Conservation (phyloP, 2,888 invertebrate genomes). For the Acanthosepion pharaonis region DNA sequence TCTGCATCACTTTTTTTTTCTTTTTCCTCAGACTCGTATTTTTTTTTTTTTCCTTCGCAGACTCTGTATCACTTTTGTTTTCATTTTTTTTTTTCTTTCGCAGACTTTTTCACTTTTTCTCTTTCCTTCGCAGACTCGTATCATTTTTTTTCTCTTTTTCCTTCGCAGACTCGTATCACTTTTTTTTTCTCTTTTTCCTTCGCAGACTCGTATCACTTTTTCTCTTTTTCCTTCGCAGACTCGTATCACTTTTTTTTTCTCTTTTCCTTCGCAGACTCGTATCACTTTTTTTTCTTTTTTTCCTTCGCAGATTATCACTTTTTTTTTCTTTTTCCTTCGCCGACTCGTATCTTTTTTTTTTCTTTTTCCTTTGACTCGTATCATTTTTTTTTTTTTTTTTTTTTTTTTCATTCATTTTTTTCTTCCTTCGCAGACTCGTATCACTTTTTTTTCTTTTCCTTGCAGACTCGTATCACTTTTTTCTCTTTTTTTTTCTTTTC, state of each 20-base stretch:
- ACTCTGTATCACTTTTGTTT: not conserved
- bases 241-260: not conserved
- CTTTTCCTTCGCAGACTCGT: not conserved
- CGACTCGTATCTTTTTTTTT: not conserved
- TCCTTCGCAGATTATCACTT: no score
- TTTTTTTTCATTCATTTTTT: no score
- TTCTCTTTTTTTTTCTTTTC: no score
- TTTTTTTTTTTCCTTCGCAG: not conserved
- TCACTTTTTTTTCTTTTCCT: no score
- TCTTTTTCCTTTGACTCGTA: not conserved
- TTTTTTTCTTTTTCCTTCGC: not conserved
- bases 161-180: no score
- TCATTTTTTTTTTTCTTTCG: not conserved
- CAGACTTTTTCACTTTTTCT: not conserved
- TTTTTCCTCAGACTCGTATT: no score
- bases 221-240: not conserved
- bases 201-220: no score
- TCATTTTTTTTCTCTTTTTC: not conserved
- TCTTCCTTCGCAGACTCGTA: no score
- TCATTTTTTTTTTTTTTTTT: no score
- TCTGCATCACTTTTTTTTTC: not conserved
- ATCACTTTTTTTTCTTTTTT: not conserved
- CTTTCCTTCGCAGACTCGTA: not conserved
- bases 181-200: not conserved
- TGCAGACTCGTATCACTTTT: no score